These are phyloP conservation scores for Acrobasis repandana DNA, from an alignment of 2,888 invertebrate species.

Conservation along the genomic window DNA sequence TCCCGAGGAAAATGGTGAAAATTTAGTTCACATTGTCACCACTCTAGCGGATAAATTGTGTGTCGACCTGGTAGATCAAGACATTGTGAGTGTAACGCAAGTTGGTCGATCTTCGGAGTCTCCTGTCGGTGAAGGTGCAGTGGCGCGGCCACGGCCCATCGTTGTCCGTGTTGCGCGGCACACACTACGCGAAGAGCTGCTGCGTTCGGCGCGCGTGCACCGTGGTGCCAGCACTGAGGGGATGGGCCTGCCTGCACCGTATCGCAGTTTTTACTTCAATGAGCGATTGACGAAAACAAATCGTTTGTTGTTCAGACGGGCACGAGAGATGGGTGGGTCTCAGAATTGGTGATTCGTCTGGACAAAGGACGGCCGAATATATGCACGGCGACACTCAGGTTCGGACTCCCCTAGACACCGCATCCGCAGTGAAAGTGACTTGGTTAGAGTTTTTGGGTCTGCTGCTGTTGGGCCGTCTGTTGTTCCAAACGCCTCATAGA, in stretches of 20 bases:
- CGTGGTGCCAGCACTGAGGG: slow-evolving; percentile 20
- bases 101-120: not conserved
- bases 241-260: not conserved
- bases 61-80: not conserved
- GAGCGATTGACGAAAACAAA: slow-evolving; percentile 3
- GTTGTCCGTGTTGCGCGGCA: slow-evolving; percentile 21
- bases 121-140: not conserved
- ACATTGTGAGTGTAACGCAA: not conserved
- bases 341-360: slow-evolving; percentile 15
- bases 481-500: too few relatives aligned
- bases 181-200: slow-evolving; percentile 10
- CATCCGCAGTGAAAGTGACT: not conserved
- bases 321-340: slow-evolving; percentile 2
- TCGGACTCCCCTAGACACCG: not conserved
- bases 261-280: not conserved
- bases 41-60: not conserved
- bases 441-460: not conserved
- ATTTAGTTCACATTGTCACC: slow-evolving; percentile 9
- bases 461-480: not conserved
- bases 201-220: slow-evolving; percentile 18
- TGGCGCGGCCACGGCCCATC: slow-evolving; percentile 9
- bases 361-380: slow-evolving; percentile 7
- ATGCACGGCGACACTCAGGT: not conserved
- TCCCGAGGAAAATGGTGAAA: slow-evolving; percentile 11
- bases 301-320: not conserved